A percentile compares a stretch with the other conserved stretches of the same genome.
Conservation (phyloP, 2,113 vertebrate genomes). For the Equus przewalskii region DNA sequence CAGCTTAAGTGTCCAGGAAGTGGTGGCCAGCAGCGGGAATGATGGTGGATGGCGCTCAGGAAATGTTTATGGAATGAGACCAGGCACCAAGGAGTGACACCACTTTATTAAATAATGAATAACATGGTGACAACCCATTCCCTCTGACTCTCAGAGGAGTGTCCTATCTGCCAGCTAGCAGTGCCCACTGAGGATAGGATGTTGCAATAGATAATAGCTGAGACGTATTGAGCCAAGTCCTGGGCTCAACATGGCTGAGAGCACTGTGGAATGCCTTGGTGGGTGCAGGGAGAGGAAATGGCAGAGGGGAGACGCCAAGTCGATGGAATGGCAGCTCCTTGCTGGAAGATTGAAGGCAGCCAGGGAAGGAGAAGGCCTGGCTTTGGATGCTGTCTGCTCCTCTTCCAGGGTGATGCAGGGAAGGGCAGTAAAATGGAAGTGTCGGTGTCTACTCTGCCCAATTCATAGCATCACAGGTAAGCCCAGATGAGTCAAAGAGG, state of each 20-base stretch:
- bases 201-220: neutral
- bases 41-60: no score
- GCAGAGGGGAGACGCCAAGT: neutral
- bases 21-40: fast-evolving
- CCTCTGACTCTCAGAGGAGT: neutral
- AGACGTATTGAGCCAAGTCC: neutral
- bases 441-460: neutral
- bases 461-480: neutral
- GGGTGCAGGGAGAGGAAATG: neutral
- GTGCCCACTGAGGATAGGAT: no score
- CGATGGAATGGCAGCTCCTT: neutral
- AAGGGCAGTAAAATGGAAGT: no score
- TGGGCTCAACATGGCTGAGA: neutral
- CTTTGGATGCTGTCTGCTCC: neutral
- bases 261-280: neutral
- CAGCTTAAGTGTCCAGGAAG: no score
- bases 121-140: neutral
- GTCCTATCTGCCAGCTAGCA: neutral
- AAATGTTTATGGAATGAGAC: neutral
- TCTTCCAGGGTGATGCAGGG: neutral
- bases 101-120: no score
- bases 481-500: neutral
- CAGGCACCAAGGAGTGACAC: neutral
- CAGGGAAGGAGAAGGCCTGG: neutral
- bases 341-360: neutral